These are phyloP conservation scores for Lamprotornis superbus DNA, from an alignment of 2,113 vertebrate genomes.

Conservation along the genomic window DNA sequence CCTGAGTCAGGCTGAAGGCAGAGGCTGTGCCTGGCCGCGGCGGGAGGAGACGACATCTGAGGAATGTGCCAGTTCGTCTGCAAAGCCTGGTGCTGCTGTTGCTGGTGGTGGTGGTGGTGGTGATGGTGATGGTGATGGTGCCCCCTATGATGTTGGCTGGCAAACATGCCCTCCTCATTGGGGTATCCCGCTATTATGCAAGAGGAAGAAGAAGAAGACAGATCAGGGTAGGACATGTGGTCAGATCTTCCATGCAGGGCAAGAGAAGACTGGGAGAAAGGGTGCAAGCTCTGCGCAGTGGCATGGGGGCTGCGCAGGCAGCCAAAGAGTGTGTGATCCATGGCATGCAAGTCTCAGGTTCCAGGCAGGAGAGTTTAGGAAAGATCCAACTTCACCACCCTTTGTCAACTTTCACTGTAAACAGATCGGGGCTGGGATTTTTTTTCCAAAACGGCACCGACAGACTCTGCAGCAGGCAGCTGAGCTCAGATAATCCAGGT, in stretches of 20 bases:
- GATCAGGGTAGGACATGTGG: constrained; percentile 95
- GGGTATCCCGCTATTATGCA: constrained; percentile 94
- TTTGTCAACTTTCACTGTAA: constrained; percentile 74
- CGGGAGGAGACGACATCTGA: constrained; percentile 82
- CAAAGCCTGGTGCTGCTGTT: constrained; percentile 85
- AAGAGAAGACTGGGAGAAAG: constrained; percentile 90
- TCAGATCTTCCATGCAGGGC: constrained; percentile 94
- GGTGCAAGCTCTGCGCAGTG: constrained; percentile 91
- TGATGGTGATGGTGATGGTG: constrained; percentile 81
- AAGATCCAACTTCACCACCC: constrained; percentile 68
- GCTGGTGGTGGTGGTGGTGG: constrained; percentile 84
- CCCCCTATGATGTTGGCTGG: constrained; percentile 84
- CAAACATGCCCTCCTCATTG: constrained; percentile 90
- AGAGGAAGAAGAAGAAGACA: constrained; percentile 81
- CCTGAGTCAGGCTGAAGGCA: constrained; percentile 87
- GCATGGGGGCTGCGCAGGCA: constrained; percentile 96
- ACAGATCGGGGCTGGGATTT: constrained; percentile 37
- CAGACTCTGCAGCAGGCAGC: constrained; percentile 46
- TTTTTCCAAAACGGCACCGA: constrained; percentile 62
- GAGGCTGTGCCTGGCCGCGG: constrained; percentile 82
- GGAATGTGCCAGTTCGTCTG: constrained; percentile 91
- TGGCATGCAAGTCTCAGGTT: constrained; percentile 78
- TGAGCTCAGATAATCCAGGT: constrained; percentile 81
- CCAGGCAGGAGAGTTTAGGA: constrained; percentile 71
- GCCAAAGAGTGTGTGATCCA: constrained; percentile 98